Conservation (phyloP, 2,113 vertebrate genomes). For the Toxotes jaculatrix region DNA sequence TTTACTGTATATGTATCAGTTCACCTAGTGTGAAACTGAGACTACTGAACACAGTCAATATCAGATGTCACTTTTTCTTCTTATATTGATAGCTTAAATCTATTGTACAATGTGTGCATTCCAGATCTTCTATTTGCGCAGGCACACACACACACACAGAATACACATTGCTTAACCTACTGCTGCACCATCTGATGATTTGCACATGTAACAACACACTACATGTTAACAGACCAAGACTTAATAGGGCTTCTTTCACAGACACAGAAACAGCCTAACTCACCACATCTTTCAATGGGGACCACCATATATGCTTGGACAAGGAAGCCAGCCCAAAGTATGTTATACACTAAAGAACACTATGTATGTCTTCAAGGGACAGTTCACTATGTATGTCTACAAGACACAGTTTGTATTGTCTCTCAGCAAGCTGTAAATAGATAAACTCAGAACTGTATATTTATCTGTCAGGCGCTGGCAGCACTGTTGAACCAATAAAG, state of each 20-base stretch:
- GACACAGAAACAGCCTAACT: constrained; percentile 52
- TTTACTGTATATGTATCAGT: constrained; percentile 45
- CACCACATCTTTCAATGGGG: constrained; percentile 60
- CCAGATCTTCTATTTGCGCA: constrained; percentile 47
- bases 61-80: constrained; percentile 72
- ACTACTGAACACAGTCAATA: constrained; percentile 45
- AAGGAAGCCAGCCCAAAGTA: constrained; percentile 69
- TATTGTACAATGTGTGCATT: constrained; percentile 62
- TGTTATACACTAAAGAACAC: constrained; percentile 61
- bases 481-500: constrained; percentile 78
- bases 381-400: too few relatives aligned
- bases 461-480: constrained; percentile 70
- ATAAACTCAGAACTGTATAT: constrained; percentile 73
- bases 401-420: constrained; percentile 47
- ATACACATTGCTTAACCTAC: constrained; percentile 60
- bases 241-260: constrained; percentile 67
- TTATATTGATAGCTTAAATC: constrained; percentile 59
- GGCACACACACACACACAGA: constrained; percentile 7
- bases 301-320: constrained; percentile 64
- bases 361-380: constrained; percentile 54
- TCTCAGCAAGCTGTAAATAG: constrained; percentile 76
- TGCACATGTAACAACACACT: constrained; percentile 58
- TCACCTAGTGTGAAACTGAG: constrained; percentile 42
- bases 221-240: constrained; percentile 57
- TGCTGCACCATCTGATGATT: constrained; percentile 59